phyloP scores from a whole-genome alignment of 2,888 invertebrate genomes.

The Anthoptus insignis region DNA sequence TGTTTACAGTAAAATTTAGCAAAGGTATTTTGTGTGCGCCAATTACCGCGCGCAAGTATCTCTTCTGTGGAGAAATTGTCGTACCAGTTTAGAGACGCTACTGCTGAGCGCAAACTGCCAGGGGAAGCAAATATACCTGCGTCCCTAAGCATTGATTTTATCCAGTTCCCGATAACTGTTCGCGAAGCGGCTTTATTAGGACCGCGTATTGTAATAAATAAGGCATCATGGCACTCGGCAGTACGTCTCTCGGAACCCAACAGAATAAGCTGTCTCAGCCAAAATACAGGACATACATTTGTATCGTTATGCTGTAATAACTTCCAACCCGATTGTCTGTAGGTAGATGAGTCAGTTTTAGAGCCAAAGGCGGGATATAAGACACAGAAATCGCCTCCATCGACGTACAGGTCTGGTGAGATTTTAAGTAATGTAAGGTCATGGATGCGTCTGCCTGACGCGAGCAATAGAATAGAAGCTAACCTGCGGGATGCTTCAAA shows the following conservation, averaged over 20 bases:
- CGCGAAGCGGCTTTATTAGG: slow-evolving; percentile 23
- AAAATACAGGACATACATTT: slow-evolving; percentile 21
- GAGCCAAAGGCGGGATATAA: slow-evolving; percentile 40
- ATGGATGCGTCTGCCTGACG: slow-evolving; percentile 40
- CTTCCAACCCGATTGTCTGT: slow-evolving; percentile 36
- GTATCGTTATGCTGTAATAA: slow-evolving; percentile 15
- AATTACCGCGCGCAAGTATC: slow-evolving; percentile 37
- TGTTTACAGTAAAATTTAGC: slow-evolving; percentile 32
- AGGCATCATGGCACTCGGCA: background rate
- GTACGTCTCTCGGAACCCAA: slow-evolving; percentile 8
- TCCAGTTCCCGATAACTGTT: slow-evolving; percentile 35
- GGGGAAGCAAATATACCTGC: slow-evolving; percentile 31
- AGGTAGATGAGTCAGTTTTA: slow-evolving; percentile 33
- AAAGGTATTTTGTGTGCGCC: slow-evolving; percentile 33
- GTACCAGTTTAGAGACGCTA: slow-evolving; percentile 40
- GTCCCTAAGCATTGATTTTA: slow-evolving; percentile 27
- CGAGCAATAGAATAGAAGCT: slow-evolving; percentile 28
- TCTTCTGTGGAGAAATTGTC: slow-evolving; percentile 39
- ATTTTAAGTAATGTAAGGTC: slow-evolving; percentile 36
- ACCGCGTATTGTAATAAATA: slow-evolving; percentile 35
- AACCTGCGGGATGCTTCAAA: slow-evolving; percentile 32
- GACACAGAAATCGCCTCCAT: background rate
- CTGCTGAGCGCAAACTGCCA: slow-evolving; percentile 40
- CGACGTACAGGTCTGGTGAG: background rate
- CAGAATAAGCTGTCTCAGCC: slow-evolving; percentile 4